phyloP scores from a whole-genome alignment of 1,140 invertebrate species.

The Zaprionus inermis region DNA sequence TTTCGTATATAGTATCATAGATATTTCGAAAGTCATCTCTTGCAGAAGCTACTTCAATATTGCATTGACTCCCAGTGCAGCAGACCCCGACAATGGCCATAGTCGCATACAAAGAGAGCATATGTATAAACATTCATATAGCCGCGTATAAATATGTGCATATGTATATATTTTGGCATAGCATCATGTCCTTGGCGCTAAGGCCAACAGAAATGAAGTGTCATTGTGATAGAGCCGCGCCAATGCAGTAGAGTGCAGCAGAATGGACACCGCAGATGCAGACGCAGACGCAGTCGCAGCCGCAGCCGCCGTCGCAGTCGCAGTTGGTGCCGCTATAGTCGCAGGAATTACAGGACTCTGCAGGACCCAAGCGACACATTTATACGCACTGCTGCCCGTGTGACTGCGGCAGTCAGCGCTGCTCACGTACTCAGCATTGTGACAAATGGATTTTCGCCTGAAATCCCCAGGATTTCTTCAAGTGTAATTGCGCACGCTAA shows the following conservation, averaged over 20 bases:
- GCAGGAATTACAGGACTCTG: conserved; percentile 44
- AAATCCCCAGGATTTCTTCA: conserved; percentile 80
- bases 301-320: conserved; percentile 23
- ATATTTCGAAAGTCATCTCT: neutral
- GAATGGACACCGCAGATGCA: conserved; percentile 36
- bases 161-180: conserved; percentile 56
- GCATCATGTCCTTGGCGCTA: conserved; percentile 57
- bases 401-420: conserved; percentile 52
- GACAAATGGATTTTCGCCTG: conserved; percentile 81
- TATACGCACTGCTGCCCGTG: conserved; percentile 67
- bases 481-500: conserved; percentile 80
- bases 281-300: neutral
- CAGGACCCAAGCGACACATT: conserved; percentile 70
- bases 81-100: conserved; percentile 46
- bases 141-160: neutral
- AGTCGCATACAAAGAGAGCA: conserved; percentile 34
- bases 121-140: conserved; percentile 1
- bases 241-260: conserved; percentile 58
- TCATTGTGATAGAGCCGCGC: conserved; percentile 76
- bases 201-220: conserved; percentile 80
- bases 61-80: conserved; percentile 38
- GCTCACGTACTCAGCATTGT: conserved; percentile 79
- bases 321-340: conserved; percentile 3
- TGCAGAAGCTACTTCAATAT: neutral
- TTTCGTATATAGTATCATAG: too few species aligned